Evolutionary conservation across 2,888 invertebrate species (phyloP).

Genomic region (Cordilura impudica): DNA sequence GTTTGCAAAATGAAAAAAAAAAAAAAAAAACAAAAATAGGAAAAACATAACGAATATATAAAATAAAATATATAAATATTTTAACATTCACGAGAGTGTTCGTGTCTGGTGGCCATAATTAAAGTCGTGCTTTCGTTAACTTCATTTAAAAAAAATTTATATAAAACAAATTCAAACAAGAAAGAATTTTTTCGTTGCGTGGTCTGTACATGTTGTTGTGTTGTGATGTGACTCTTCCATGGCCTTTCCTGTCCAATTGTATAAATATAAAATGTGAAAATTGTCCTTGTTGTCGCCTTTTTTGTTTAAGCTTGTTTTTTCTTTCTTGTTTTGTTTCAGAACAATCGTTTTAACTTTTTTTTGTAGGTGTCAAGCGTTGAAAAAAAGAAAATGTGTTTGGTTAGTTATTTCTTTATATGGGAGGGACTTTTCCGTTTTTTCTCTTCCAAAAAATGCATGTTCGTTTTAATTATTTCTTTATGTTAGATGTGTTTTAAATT

Average conservation of each 20-base stretch:
- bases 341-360: background rate
- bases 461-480: conserved; percentile 56
- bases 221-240: conserved; percentile 50
- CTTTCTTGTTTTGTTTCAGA: background rate
- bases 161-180: conserved; percentile 15
- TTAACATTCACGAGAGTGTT: conserved; percentile 66
- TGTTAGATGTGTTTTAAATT: conserved; percentile 58
- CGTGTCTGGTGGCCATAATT: conserved; percentile 68
- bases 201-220: conserved; percentile 21
- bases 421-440: background rate
- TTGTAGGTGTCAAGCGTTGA: conserved; percentile 35
- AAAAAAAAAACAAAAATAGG: background rate
- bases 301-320: conserved; percentile 25
- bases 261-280: conserved; percentile 65
- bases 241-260: conserved; percentile 61
- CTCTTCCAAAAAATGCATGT: conserved; percentile 28
- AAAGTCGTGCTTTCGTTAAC: conserved; percentile 66
- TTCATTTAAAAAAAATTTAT: conserved; percentile 32
- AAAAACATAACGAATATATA: conserved; percentile 17
- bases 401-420: conserved; percentile 6
- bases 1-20: background rate
- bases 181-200: conserved; percentile 39
- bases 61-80: conserved; percentile 35
- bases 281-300: conserved; percentile 65
- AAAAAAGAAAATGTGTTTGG: background rate